Base-by-base conservation (phyloP, 2,797 vertebrate species). In the Pseudopleuronectes americanus region DNA sequence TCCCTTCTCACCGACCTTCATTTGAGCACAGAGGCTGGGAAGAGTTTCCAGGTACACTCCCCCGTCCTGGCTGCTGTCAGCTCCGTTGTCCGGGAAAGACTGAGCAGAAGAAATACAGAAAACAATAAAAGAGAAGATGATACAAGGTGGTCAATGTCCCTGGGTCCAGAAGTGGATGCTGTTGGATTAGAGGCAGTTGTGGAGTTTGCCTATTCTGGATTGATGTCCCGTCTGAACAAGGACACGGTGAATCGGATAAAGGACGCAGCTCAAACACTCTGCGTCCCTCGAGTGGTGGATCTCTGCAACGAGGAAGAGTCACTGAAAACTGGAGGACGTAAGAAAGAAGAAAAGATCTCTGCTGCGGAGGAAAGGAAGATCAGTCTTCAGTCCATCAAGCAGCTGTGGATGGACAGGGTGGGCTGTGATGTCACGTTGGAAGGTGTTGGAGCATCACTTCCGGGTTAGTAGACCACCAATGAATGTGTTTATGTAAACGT, bases 181-280 rank as follows among this genome's bases (percentile, higher is more conserved):
- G 56, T 57, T 22, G 93, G 93, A 19, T 57, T 95, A 43, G 75
- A 79, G 22, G 92, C 89, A 1, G 61, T 95, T 22, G 68, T 95
- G 66, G 91, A 94, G 28, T 95, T 95, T 68, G 92, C 95, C 26
- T 95, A 95, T 79, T 86, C 89, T 21, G 94, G 94, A 48, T 33
- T 31, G 9, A 77, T 93, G 36, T 47, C 68, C 2, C 12, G 48
- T 52, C 57, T 93, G 43, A 87, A 74, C 45, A 33, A 59, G 48
- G 52, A 72, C 14, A 82, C 61, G 0, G 3, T 84, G 17, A 28
- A 41, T 0, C 83, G 82, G 63, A 80, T 94, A 52, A 87, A 68
- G 60, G 61, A 65, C 3, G 91, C 93, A 1, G 94, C 92, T 69
- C 24, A 48, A 24, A 33, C 45, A 2, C 56, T 95, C 6, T 88